Conservation (phyloP, 35 echinoderm and acorn worm species). For the Anneissia japonica region DNA sequence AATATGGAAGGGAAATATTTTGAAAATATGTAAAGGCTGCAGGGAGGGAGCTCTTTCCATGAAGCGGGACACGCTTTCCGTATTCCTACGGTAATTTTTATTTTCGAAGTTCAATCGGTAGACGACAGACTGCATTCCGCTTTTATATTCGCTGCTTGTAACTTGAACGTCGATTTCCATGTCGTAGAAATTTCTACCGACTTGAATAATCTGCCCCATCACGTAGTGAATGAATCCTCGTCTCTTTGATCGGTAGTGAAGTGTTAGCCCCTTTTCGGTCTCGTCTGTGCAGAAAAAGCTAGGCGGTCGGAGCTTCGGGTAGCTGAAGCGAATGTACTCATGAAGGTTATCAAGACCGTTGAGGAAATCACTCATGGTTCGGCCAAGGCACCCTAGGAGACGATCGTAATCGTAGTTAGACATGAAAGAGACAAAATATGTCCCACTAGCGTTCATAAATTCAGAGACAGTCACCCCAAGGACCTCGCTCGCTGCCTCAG, state of each 20-base stretch:
- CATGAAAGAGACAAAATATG: slow-evolving; percentile 66
- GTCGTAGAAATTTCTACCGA: slow-evolving; percentile 76
- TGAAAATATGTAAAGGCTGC: slow-evolving; percentile 41
- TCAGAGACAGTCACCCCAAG: slow-evolving; percentile 36
- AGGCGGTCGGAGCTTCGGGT: slow-evolving; percentile 92
- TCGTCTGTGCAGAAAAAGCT: slow-evolving; percentile 89
- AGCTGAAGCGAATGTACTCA: slow-evolving; percentile 93
- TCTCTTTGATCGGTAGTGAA: slow-evolving; percentile 65
- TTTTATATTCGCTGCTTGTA: slow-evolving; percentile 30
- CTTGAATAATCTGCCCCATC: slow-evolving; percentile 60
- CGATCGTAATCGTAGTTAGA: slow-evolving; percentile 86
- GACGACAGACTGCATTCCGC: slow-evolving; percentile 38
- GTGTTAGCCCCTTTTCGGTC: slow-evolving; percentile 50
- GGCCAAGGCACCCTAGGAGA: slow-evolving; percentile 76
- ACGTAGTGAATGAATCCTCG: slow-evolving; percentile 75
- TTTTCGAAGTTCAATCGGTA: slow-evolving; percentile 78
- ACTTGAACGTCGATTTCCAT: slow-evolving; percentile 54
- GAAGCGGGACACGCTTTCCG: neutral
- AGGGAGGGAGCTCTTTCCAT: slow-evolving; percentile 23
- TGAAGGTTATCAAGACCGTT: slow-evolving; percentile 92
- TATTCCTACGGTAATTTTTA: slow-evolving; percentile 15
- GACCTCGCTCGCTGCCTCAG: slow-evolving; percentile 41
- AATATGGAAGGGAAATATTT: slow-evolving; percentile 86
- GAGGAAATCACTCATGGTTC: slow-evolving; percentile 81
- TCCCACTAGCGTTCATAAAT: slow-evolving; percentile 55